Conservation (phyloP, 2,888 invertebrate genomes). For the Gymnosoma rotundatum region DNA sequence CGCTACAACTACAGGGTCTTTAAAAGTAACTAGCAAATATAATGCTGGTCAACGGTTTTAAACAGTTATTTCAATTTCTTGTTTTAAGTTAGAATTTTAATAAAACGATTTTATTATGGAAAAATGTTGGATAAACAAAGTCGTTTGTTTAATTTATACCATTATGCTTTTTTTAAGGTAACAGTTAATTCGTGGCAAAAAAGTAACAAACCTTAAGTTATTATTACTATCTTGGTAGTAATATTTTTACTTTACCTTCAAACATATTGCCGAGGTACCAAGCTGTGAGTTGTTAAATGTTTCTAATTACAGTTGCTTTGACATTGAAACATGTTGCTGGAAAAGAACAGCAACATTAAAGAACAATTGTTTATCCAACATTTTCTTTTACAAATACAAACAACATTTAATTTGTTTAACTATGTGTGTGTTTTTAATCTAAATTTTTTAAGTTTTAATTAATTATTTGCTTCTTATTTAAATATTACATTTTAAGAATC, state of each 20-base stretch:
- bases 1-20: constrained; percentile 86
- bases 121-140: constrained; percentile 18
- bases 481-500: not conserved
- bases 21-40: constrained; percentile 84
- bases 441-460: not conserved
- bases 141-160: no score
- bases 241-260: no score
- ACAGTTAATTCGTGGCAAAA: no score
- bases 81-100: constrained; percentile 31
- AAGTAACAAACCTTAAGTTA: no score
- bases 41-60: constrained; percentile 61
- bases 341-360: no score
- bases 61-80: constrained; percentile 1
- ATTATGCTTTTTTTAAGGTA: not conserved
- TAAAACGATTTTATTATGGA: constrained; percentile 1
- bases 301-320: no score
- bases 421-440: not conserved
- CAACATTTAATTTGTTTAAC: not conserved
- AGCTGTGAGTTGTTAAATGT: no score
- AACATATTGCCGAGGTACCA: no score
- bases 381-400: not conserved
- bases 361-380: constrained; percentile 2
- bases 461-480: constrained; percentile 10
- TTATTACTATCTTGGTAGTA: no score
- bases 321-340: no score